Evolutionary conservation across 2,113 vertebrate species (phyloP).

Genomic region (Callorhinus ursinus): DNA sequence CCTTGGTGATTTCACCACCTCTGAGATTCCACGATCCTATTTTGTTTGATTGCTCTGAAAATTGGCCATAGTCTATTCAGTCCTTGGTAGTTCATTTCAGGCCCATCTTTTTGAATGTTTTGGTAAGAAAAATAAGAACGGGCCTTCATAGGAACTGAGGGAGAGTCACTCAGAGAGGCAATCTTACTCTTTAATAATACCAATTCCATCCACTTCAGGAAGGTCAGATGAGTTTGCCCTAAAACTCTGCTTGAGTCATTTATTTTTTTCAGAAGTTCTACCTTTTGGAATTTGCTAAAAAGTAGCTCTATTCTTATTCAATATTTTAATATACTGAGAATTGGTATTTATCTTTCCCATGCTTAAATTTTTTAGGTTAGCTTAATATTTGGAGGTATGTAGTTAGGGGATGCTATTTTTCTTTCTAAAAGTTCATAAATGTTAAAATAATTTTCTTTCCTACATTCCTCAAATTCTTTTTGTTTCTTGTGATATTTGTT

Average conservation of each 20-base stretch:
- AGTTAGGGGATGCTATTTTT: background rate
- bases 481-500: background rate
- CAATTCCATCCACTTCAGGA: constrained; percentile 38
- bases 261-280: constrained; percentile 26
- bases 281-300: constrained; percentile 14
- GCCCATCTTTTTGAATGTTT: constrained; percentile 51
- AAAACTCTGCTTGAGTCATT: background rate
- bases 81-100: constrained; percentile 8
- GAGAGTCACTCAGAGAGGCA: constrained; percentile 5
- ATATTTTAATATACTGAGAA: background rate
- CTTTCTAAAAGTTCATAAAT: background rate
- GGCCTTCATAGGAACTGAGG: constrained; percentile 30
- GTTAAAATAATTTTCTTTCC: background rate
- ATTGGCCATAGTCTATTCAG: constrained; percentile 26
- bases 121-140: constrained; percentile 54
- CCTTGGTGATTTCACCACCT: background rate
- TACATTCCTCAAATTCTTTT: background rate
- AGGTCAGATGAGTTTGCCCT: constrained; percentile 41
- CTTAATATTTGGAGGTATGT: background rate
- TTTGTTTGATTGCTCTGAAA: constrained; percentile 66
- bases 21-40: background rate
- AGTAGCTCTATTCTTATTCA: background rate
- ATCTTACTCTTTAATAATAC: constrained; percentile 39
- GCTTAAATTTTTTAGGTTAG: background rate
- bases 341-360: background rate